Base-by-base conservation (phyloP, 92 coral and sea anemone species). In the Parazoanthus darwini region DNA sequence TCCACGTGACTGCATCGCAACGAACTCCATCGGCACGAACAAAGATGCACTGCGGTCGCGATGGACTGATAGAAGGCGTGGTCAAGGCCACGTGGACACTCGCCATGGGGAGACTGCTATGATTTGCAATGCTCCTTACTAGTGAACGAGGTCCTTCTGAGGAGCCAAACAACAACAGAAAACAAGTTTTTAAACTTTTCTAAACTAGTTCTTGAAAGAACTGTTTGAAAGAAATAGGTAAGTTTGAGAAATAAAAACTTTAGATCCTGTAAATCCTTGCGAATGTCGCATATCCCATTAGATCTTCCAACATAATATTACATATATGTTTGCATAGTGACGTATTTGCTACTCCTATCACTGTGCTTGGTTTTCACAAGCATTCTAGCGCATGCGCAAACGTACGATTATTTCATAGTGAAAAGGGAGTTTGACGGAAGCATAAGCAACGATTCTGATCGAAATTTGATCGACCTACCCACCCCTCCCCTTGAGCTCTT, bases 11-110 rank as follows among this genome's bases (percentile, higher is more conserved):
- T 15, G 96, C 96, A 23, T 79, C 90, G 78, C 98, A 94, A 33
- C 90, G 92, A 0, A 88, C 93, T 42, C 98, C 98, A 87, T 93
- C 94, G 51, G 94, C 94, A 42, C 91, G 96, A 56, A 94, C 90
- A 88, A 94, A 93, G 63, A 88, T 91, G 78, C 98, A 94, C 87
- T 82, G 94, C 38, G 93, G 86, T 46, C 85, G 94, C 0, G 92
- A 20, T 78, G 80, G 70, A 50, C 42, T 36, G 38, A 56, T 85
- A 86, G 14, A 48, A 51, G 74, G 70, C 58, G 74, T 81, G 85
- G 74, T 81, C 74, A 18, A 22, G 1, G n/a, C 54, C 80, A 33
- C 67, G 37, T 79, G 59, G 67, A 35, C 35, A 10, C 82, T 37
- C 15, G 85, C 14, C 51, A 59, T 81, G 50, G 85, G 26, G 23